A percentile compares a stretch with the other conserved stretches of the same genome.
Conservation (phyloP, 2,113 vertebrate genomes). For the Gallinago jamesoni region DNA sequence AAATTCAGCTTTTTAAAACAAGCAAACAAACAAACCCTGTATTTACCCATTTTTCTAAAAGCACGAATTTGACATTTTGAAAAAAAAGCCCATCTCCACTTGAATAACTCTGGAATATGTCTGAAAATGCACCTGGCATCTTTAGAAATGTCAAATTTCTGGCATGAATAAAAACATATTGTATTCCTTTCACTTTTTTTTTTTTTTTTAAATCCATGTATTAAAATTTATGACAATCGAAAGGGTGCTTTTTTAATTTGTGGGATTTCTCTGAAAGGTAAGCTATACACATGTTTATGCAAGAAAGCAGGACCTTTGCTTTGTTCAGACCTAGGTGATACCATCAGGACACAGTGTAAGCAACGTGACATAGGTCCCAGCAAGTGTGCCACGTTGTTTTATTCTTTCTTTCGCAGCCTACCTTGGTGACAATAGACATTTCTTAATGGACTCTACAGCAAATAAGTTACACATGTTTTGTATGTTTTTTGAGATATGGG, state of each 20-base stretch:
- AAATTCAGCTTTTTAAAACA: neutral
- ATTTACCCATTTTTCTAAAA: slow-evolving; percentile 3
- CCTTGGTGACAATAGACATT: neutral
- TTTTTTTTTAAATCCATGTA: neutral
- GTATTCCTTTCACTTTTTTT: slow-evolving; percentile 46
- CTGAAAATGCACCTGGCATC: slow-evolving; percentile 47
- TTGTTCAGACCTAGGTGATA: neutral
- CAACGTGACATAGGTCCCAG: neutral
- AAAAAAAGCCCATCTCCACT: neutral
- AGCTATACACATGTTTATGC: neutral
- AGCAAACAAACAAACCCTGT: neutral
- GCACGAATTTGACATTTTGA: neutral
- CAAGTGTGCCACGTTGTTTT: neutral
- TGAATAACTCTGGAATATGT: slow-evolving; percentile 37
- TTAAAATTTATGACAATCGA: neutral
- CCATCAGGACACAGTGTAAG: neutral
- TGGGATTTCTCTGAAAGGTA: neutral
- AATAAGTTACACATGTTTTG: neutral
- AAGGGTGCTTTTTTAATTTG: neutral
- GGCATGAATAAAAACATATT: neutral
- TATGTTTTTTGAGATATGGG: neutral
- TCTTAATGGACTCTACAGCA: neutral
- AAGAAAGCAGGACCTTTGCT: neutral
- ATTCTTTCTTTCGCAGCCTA: neutral
- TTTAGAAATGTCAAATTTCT: slow-evolving; percentile 63